Evolutionary conservation across 2,113 vertebrate species (phyloP).

Genomic region (Anthoscopus minutus): DNA sequence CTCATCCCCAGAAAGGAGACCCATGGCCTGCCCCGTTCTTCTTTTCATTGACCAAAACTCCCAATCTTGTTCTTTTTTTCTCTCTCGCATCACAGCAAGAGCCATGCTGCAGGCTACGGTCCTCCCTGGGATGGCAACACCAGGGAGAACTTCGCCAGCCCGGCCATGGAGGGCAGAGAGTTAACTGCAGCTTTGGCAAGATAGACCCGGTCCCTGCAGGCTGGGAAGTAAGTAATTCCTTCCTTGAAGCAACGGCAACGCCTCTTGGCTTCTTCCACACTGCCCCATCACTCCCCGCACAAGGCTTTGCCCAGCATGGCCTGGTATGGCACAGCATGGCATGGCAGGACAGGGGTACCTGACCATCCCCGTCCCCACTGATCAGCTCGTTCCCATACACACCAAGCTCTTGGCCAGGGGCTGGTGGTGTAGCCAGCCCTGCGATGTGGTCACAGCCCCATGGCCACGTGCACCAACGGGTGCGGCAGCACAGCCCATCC

Average conservation of each 20-base stretch:
- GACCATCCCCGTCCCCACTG: too few relatives aligned
- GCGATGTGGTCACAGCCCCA: accelerated
- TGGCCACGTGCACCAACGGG: accelerated
- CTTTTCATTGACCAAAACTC: background rate
- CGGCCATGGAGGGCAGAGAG: accelerated
- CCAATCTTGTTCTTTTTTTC: background rate
- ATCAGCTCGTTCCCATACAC: background rate
- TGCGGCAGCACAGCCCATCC: background rate
- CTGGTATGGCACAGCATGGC: accelerated
- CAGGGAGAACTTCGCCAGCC: background rate
- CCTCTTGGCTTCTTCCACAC: conserved; percentile 24
- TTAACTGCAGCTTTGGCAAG: conserved; percentile 28
- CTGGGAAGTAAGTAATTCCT: conserved; percentile 45
- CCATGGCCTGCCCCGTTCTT: accelerated
- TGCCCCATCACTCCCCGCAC: background rate
- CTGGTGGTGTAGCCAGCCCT: background rate
- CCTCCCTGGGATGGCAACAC: background rate
- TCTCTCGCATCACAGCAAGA: background rate
- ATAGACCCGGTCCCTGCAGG: background rate
- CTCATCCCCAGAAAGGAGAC: background rate
- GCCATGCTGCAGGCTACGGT: background rate
- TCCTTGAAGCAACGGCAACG: background rate
- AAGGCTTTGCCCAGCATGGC: background rate
- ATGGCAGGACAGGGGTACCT: accelerated
- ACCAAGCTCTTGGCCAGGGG: background rate